phyloP scores from a whole-genome alignment of 2,797 vertebrate species.

The Phalanger gymnotis region DNA sequence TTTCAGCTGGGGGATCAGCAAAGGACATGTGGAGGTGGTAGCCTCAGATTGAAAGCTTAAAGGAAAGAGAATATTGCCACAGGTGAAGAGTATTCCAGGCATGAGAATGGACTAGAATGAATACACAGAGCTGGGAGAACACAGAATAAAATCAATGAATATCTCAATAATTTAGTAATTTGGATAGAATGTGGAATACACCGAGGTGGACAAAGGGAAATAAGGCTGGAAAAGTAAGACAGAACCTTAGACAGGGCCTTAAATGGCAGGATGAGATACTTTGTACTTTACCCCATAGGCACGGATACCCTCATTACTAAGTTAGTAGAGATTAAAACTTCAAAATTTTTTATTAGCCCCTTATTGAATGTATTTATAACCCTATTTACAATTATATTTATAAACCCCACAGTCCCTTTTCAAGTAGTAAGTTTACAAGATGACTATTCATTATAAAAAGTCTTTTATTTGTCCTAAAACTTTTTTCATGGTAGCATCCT shows the following conservation, averaged over 20 bases:
- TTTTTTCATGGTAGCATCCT: neutral
- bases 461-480: neutral
- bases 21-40: neutral
- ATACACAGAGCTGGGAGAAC: neutral
- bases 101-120: neutral
- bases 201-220: neutral
- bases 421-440: neutral
- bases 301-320: neutral
- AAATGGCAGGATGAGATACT: neutral
- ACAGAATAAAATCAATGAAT: neutral
- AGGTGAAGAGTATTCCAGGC: neutral
- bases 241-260: neutral
- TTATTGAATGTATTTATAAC: neutral
- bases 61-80: neutral
- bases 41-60: neutral
- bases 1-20: neutral
- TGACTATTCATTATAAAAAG: neutral
- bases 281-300: neutral
- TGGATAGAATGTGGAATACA: neutral
- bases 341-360: neutral
- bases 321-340: neutral
- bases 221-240: neutral
- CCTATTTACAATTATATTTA: too few species aligned
- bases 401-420: neutral
- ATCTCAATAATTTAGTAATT: neutral